Conservation (phyloP, 2,797 vertebrate species). For the Serranus cabrilla region DNA sequence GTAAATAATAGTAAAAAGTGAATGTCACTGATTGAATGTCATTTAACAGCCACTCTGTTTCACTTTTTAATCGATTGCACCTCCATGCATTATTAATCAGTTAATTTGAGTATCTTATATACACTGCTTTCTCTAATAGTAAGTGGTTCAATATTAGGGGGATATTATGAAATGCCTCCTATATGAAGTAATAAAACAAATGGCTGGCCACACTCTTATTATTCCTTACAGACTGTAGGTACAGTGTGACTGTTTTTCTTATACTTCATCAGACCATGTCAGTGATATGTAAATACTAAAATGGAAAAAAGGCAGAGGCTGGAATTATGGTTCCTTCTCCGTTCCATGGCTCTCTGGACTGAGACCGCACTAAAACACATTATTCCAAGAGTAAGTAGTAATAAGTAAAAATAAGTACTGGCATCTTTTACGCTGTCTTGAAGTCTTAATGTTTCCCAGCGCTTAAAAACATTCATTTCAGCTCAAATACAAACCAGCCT, state of each 20-base stretch:
- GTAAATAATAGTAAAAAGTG: not conserved
- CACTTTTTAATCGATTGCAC: not conserved
- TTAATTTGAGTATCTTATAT: slow-evolving; percentile 7
- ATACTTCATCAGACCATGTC: slow-evolving; percentile 17
- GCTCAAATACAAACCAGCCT: slow-evolving; percentile 38
- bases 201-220: not conserved
- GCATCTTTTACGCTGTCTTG: slow-evolving; percentile 45
- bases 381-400: slow-evolving; percentile 51
- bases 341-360: slow-evolving; percentile 28
- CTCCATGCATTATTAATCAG: slow-evolving; percentile 15
- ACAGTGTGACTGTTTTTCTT: slow-evolving; percentile 13
- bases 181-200: not conserved
- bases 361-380: slow-evolving; percentile 53
- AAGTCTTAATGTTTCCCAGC: slow-evolving; percentile 52
- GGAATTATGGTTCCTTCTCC: slow-evolving; percentile 38
- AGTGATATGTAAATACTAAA: slow-evolving; percentile 41
- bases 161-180: not conserved
- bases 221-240: not conserved
- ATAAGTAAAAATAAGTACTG: slow-evolving; percentile 62
- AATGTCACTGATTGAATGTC: not conserved
- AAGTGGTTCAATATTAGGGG: not conserved
- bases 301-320: slow-evolving; percentile 44
- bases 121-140: not conserved
- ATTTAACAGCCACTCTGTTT: not conserved
- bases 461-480: slow-evolving; percentile 41